A percentile compares a stretch with the other conserved stretches of the same genome.
Conservation (phyloP, 2,113 vertebrate species). For the Elgaria multicarinata region DNA sequence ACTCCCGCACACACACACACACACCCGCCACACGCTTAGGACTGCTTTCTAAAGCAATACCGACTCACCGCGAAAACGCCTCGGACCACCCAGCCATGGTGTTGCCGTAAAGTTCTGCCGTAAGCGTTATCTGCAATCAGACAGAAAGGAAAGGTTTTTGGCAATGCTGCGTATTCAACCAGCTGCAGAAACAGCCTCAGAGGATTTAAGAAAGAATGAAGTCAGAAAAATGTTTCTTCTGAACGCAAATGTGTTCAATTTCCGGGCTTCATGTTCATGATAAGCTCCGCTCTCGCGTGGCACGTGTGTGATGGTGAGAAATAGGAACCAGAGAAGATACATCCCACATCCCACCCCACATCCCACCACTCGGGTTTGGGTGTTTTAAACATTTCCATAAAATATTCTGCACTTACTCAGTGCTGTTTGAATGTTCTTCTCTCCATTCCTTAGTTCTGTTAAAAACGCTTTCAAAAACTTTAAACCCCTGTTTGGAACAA, state of each 20-base stretch:
- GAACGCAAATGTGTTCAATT: background rate
- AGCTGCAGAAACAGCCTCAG: background rate
- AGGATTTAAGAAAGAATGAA: background rate
- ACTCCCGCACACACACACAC: background rate
- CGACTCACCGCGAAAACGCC: slow-evolving; percentile 95
- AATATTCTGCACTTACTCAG: slow-evolving; percentile 85
- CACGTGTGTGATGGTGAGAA: background rate
- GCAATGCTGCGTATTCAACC: background rate
- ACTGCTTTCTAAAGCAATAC: background rate
- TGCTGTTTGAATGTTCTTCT: slow-evolving; percentile 91
- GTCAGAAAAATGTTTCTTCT: background rate
- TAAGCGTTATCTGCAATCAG: slow-evolving; percentile 88
- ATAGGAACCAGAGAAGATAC: background rate
- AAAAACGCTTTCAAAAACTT: slow-evolving; percentile 97
- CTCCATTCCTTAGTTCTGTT: slow-evolving; percentile 87
- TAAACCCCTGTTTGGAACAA: slow-evolving; percentile 82
- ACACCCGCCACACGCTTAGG: no score
- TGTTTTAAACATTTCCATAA: slow-evolving; percentile 5
- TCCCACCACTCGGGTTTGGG: background rate
- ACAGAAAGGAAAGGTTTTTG: background rate
- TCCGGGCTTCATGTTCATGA: slow-evolving; percentile 23
- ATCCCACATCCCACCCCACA: no score
- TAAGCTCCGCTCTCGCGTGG: background rate
- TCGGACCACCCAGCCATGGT: slow-evolving; percentile 97
- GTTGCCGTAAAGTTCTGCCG: slow-evolving; percentile 91